These are phyloP conservation scores for Corbicula japonica DNA, from an alignment of 2,888 invertebrate genomes.

Conservation along the genomic window DNA sequence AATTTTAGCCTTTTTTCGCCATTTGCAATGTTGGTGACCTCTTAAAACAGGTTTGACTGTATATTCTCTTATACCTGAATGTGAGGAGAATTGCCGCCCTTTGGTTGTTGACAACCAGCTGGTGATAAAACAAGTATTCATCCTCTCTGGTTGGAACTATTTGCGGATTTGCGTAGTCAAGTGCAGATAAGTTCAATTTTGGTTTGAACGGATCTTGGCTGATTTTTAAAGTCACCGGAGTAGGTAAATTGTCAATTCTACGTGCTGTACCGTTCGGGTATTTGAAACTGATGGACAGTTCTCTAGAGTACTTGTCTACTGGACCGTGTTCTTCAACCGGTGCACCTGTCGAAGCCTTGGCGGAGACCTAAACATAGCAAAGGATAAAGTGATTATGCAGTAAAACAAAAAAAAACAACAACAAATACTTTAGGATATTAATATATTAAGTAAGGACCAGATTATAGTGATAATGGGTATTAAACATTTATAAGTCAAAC, in stretches of 20 bases:
- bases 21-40: too few relatives aligned
- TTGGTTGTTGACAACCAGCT: slow-evolving; percentile 7
- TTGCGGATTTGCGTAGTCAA: slow-evolving; percentile 18
- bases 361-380: slow-evolving; percentile 16
- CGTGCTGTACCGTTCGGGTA: slow-evolving; percentile 19
- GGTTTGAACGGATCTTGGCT: slow-evolving; percentile 40
- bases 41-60: too few relatives aligned
- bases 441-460: too few relatives aligned
- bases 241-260: slow-evolving; percentile 24
- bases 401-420: too few relatives aligned
- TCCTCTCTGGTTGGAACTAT: slow-evolving; percentile 15
- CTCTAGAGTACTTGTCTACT: slow-evolving; percentile 16
- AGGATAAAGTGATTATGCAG: too few relatives aligned
- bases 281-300: slow-evolving; percentile 22
- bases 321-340: slow-evolving; percentile 8
- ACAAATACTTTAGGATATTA: too few relatives aligned
- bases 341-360: slow-evolving; percentile 5
- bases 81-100: slow-evolving; percentile 21
- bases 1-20: too few relatives aligned
- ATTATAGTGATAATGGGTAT: too few relatives aligned
- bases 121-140: slow-evolving; percentile 38
- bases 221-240: slow-evolving; percentile 37
- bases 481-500: too few relatives aligned
- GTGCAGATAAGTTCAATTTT: background rate
- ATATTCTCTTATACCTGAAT: too few relatives aligned